Base-by-base conservation (phyloP, 92 coral and sea anemone species). In the Porites cylindrica region DNA sequence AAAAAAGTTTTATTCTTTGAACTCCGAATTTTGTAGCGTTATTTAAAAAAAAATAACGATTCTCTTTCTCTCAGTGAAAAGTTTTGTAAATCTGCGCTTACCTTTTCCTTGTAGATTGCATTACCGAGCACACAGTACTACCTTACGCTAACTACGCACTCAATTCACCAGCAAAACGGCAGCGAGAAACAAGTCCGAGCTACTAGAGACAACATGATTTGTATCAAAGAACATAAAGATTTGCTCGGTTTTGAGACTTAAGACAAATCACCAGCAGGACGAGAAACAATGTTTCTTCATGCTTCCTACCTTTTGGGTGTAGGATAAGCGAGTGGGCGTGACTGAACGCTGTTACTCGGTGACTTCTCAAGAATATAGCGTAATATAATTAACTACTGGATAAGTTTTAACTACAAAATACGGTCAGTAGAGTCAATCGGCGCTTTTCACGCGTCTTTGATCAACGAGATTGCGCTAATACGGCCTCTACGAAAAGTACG, bases 91-190 rank as follows among this genome's bases (percentile, higher is more conserved):
- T 71, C 17, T 56, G 52, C 26, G 52, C 29, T 63, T 73, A 18
- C 66, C 76, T n/a, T 54, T 76, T 83, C 52, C 70, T 64, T 80
- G 61, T 86, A 95, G 98, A 95, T 80, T 95, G 96, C 51, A 89
- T 95, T 56, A 95, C 98, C 29, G 92, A 95, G 58, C 98, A 95
- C 75, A 43, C 88, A 3, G 96, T 86, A 21, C 77, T 93, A 80
- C 93, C 98, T 9, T 95, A 85, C 80, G 47, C 66, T 12, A 66
- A 83, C 76, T 95, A 93, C 83, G 91, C 88, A 0, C 91, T 91
- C 66, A 87, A 91, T 72, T 67, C 88, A 7, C 91, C 94, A 26
- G 94, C 91, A 12, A 87, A 82, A 50, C 84, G 82, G 53, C 71
- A 76, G 16, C 74, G 90, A 87, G 91, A 86, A 78, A 60, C 88